Evolutionary conservation across 2,888 invertebrate species (phyloP).

Genomic region (Sarcophaga subvicina): DNA sequence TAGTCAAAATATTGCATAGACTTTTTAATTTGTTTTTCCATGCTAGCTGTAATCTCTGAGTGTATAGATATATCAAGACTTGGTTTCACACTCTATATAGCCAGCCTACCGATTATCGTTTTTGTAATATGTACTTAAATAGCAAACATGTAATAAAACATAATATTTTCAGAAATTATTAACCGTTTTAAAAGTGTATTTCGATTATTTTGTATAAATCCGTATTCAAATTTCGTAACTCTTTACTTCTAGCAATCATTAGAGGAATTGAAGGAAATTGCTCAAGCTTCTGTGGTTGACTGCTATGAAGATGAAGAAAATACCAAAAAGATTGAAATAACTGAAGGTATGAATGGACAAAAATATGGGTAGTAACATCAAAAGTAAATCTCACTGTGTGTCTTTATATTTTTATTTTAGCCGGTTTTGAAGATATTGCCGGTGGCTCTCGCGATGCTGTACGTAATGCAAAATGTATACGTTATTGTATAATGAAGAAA

Average conservation of each 20-base stretch:
- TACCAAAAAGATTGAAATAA: conserved; percentile 65
- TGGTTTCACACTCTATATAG: too few species aligned
- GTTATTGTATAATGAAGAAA: conserved; percentile 70
- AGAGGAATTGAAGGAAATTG: conserved; percentile 57
- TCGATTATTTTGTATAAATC: background rate
- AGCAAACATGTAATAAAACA: too few species aligned
- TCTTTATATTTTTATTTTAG: conserved; percentile 15
- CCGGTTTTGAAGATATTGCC: conserved; percentile 65
- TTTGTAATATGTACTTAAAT: too few species aligned
- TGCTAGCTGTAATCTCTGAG: too few species aligned
- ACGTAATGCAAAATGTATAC: conserved; percentile 69
- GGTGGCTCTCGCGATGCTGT: conserved; percentile 63
- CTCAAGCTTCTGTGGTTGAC: conserved; percentile 49
- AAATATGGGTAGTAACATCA: too few species aligned
- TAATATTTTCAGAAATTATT: too few species aligned
- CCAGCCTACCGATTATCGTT: too few species aligned
- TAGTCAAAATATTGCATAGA: too few species aligned
- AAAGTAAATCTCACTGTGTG: too few species aligned
- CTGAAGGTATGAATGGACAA: conserved; percentile 44
- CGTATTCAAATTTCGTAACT: background rate
- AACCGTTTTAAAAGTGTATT: background rate
- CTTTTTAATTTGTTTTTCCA: too few species aligned
- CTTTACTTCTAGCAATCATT: conserved; percentile 44
- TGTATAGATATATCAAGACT: too few species aligned
- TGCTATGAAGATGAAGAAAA: conserved; percentile 69